These are phyloP conservation scores for Lates calcarifer DNA, from an alignment of 2,113 vertebrate genomes.

Conservation along the genomic window DNA sequence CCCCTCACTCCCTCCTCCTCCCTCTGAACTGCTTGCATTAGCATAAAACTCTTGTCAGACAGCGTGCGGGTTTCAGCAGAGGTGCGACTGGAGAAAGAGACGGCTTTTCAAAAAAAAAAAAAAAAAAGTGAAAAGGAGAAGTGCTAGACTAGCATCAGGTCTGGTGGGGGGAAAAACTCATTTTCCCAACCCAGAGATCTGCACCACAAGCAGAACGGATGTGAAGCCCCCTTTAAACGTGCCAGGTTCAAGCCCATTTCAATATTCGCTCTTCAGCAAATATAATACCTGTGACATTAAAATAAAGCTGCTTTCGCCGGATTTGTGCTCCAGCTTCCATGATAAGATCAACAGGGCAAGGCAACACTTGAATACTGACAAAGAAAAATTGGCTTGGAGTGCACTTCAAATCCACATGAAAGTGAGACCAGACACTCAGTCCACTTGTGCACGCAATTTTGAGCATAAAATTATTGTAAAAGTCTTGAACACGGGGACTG, in stretches of 20 bases:
- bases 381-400: slow-evolving; percentile 53
- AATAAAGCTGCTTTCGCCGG: slow-evolving; percentile 78
- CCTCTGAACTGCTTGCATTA: slow-evolving; percentile 65
- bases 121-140: slow-evolving; percentile 19
- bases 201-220: slow-evolving; percentile 77
- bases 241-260: slow-evolving; percentile 79
- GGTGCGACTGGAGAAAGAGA: slow-evolving; percentile 46
- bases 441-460: slow-evolving; percentile 9
- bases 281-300: slow-evolving; percentile 82
- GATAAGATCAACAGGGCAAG: slow-evolving; percentile 77
- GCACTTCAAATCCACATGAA: slow-evolving; percentile 63
- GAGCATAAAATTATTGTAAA: slow-evolving; percentile 44
- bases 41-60: slow-evolving; percentile 76
- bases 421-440: slow-evolving; percentile 44
- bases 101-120: slow-evolving; percentile 33
- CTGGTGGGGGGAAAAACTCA: slow-evolving; percentile 6
- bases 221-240: slow-evolving; percentile 59
- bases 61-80: slow-evolving; percentile 53
- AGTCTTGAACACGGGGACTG: slow-evolving; percentile 36
- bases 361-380: slow-evolving; percentile 68
- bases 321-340: slow-evolving; percentile 58
- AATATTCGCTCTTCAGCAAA: slow-evolving; percentile 83
- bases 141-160: slow-evolving; percentile 29
- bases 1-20: slow-evolving; percentile 6
- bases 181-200: slow-evolving; percentile 71